A percentile compares a stretch with the other conserved stretches of the same genome.
Conservation (phyloP, 2,888 invertebrate species). For the Drosophila tripunctata region DNA sequence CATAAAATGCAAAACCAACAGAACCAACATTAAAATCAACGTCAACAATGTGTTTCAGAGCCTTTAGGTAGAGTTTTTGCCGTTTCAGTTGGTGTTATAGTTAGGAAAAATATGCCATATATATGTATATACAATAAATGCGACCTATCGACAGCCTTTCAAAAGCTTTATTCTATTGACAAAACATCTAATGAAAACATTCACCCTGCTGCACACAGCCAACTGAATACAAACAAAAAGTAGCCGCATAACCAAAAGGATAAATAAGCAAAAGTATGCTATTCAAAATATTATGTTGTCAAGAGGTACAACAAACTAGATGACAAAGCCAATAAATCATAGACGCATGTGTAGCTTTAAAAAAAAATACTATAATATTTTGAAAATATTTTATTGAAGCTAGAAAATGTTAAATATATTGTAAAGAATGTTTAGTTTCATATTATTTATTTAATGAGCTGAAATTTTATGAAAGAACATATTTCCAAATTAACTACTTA, state of each 20-base stretch:
- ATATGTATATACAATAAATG: not conserved
- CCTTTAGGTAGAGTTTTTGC: not conserved
- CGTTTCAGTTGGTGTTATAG: not conserved
- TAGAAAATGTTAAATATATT: too few relatives aligned
- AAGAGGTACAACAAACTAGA: conserved; percentile 47
- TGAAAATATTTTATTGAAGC: too few relatives aligned
- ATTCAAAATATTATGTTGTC: conserved; percentile 66
- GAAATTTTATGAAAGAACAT: too few relatives aligned
- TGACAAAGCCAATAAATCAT: not conserved
- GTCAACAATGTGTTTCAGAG: conserved; percentile 20
- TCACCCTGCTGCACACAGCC: conserved; percentile 24
- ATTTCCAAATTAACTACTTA: too few relatives aligned
- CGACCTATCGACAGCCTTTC: conserved; percentile 5
- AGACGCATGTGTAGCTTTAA: not conserved
- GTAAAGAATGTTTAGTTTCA: too few relatives aligned
- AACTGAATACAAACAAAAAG: conserved; percentile 31
- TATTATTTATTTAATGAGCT: too few relatives aligned
- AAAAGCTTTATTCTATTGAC: conserved; percentile 46
- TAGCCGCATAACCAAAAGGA: conserved; percentile 37
- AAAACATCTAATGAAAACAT: conserved; percentile 69
- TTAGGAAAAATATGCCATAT: conserved; percentile 13
- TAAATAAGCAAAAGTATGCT: conserved; percentile 59
- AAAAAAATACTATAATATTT: too few relatives aligned
- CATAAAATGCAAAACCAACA: conserved; percentile 66
- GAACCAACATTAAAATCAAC: conserved; percentile 63